Evolutionary conservation across 2,888 invertebrate species (phyloP).

Genomic region (Parthenolecanium corni): DNA sequence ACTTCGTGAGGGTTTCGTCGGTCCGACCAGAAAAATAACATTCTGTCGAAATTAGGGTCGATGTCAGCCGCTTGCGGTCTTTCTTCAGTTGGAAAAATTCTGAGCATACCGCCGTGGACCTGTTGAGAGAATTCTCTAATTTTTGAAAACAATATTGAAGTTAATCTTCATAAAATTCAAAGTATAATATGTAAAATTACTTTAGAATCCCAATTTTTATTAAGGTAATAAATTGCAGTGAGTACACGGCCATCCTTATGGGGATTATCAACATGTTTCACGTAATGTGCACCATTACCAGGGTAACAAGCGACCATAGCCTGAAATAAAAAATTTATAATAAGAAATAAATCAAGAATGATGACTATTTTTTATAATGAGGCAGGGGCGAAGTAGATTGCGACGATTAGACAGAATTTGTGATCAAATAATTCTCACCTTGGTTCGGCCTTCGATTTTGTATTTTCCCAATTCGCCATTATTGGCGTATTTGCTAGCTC

Average conservation of each 20-base stretch:
- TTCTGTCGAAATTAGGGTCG: constrained; percentile 82
- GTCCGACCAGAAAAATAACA: constrained; percentile 97
- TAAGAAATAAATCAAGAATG: too few species aligned
- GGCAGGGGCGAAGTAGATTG: too few species aligned
- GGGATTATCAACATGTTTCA: constrained; percentile 96
- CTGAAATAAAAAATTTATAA: constrained; percentile 44
- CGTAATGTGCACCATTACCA: constrained; percentile 84
- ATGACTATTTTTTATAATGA: too few species aligned
- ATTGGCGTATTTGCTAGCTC: constrained; percentile 66
- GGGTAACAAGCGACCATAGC: constrained; percentile 99
- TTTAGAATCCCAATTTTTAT: constrained; percentile 80
- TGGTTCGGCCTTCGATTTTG: constrained; percentile 76
- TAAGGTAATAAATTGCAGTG: constrained; percentile 95
- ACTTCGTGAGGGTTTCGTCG: constrained; percentile 94
- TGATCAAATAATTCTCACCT: constrained; percentile 52
- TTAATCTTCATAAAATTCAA: too few species aligned
- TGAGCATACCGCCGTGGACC: constrained; percentile 67
- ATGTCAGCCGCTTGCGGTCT: constrained; percentile 75
- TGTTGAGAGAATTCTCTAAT: too few species aligned
- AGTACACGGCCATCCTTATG: constrained; percentile 92
- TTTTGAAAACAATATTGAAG: too few species aligned
- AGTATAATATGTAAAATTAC: constrained; percentile 44
- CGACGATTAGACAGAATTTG: too few species aligned
- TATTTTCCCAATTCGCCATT: constrained; percentile 79
- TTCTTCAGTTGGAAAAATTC: constrained; percentile 83